Evolutionary conservation across 2,797 vertebrate genomes (phyloP).

Genomic region (Clarias pachynema): DNA sequence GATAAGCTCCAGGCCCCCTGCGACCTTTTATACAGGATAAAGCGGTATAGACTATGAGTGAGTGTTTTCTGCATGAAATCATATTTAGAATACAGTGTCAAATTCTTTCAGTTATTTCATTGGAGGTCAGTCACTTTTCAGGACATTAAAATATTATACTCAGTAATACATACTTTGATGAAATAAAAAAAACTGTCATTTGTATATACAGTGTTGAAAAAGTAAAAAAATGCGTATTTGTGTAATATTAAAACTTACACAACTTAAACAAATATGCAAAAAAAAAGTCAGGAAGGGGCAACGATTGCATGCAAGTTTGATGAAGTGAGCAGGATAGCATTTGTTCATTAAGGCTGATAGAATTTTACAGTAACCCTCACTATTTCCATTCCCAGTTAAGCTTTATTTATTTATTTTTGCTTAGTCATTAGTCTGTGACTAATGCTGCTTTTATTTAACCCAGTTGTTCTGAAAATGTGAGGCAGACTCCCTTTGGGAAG

Average conservation of each 20-base stretch:
- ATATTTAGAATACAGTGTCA: no score
- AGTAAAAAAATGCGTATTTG: no score
- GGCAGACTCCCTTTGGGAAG: neutral
- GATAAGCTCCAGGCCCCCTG: no score
- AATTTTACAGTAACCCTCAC: neutral
- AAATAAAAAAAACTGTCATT: neutral
- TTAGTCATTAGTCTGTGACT: constrained; percentile 6
- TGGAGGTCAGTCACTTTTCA: neutral
- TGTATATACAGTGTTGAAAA: no score
- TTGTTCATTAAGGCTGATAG: neutral
- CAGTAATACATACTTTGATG: neutral
- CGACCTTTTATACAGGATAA: no score
- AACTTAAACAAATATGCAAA: no score
- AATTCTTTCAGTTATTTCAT: neutral
- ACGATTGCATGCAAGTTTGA: neutral
- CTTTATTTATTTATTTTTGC: neutral
- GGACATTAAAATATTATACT: neutral
- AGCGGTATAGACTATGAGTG: no score
- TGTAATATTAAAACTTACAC: no score
- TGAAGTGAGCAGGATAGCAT: neutral
- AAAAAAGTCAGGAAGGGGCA: no score
- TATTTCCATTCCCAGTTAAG: constrained; percentile 1
- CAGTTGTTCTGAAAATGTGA: neutral
- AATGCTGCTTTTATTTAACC: neutral
- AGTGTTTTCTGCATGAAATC: no score